Conservation (phyloP, 2,888 invertebrate species). For the Parnassius mnemosyne region DNA sequence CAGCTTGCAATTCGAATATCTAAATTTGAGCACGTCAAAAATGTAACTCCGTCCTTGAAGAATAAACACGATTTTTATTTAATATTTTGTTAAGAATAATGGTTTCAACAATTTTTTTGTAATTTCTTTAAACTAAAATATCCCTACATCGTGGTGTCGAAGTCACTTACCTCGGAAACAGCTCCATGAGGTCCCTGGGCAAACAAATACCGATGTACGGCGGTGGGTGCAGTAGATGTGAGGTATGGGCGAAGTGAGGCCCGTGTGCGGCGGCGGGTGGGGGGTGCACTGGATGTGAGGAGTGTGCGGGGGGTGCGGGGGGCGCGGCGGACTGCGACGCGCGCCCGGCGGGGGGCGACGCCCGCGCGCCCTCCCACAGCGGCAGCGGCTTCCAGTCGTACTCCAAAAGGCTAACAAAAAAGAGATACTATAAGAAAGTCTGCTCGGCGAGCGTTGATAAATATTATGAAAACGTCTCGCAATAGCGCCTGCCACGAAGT, state of each 20-base stretch:
- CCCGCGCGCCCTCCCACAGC: constrained; percentile 38
- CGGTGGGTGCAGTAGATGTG: constrained; percentile 29
- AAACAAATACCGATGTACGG: constrained; percentile 88
- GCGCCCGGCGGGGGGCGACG: constrained; percentile 29
- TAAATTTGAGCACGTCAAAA: too few species aligned
- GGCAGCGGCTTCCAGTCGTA: constrained; percentile 75
- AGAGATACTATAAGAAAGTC: background rate
- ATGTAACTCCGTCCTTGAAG: too few species aligned
- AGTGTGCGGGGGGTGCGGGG: constrained; percentile 13
- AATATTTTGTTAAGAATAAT: too few species aligned
- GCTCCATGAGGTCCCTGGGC: constrained; percentile 83
- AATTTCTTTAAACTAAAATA: too few species aligned
- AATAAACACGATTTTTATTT: too few species aligned
- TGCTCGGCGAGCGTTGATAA: too few species aligned
- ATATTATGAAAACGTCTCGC: too few species aligned
- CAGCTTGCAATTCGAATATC: too few species aligned
- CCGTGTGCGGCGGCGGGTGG: constrained; percentile 27
- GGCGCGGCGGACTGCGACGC: constrained; percentile 28
- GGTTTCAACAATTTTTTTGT: too few species aligned
- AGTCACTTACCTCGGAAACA: constrained; percentile 80
- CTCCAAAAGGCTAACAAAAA: constrained; percentile 56
- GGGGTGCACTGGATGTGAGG: constrained; percentile 22
- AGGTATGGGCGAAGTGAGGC: constrained; percentile 35
- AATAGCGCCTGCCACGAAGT: too few species aligned
- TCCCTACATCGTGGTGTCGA: too few species aligned